Base-by-base conservation (phyloP, 1,140 invertebrate genomes). In the Forficula auricularia region DNA sequence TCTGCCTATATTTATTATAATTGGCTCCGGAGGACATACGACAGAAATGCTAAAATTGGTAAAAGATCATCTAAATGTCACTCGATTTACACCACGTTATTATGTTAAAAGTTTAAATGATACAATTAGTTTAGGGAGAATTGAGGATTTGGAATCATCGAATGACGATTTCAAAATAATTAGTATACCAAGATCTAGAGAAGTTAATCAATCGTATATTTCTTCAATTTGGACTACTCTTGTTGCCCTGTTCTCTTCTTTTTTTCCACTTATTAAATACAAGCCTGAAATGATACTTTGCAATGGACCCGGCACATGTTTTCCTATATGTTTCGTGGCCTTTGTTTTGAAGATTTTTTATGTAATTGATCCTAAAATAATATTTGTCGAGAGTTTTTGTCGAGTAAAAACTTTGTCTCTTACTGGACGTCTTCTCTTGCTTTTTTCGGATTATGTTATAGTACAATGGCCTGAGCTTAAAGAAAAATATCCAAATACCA, bases 281-380 rank as follows among this genome's bases (percentile, higher is more conserved):
- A 69, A 63, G 45, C 88, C 88, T 15, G 70, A 86, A 55, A 53
- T 94, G 43, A 66, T 92, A 43, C 57, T 95, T 2, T 87, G 84
- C 55, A 98, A 97, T 68, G 94, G 94, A 1, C 94, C 92, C 40
- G 92, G 91, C 18, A 95, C 89, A 3, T 95, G 91, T 62, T 70
- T 98, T 46, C 91, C 89, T 20, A 61, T 90, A 31, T 89, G 85
- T 63, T 46, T 82, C 9, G 67, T 77, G 38, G 75, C 73, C 13
- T 78, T 77, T 56, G n/a, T 77, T 0, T 66, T 72, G 43, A 72
- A 78, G 65, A 57, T 75, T 19, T 55, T 82, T 0, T 74, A 69
- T 45, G 53, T 88, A 7, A 58, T 66, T 19, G 65, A 79, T 45
- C 75, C 70, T 45, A 77, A 71, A 57, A 83, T 95, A 43, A 67